phyloP scores from a whole-genome alignment of 1,140 invertebrate species.

The Cydia fagiglandana region DNA sequence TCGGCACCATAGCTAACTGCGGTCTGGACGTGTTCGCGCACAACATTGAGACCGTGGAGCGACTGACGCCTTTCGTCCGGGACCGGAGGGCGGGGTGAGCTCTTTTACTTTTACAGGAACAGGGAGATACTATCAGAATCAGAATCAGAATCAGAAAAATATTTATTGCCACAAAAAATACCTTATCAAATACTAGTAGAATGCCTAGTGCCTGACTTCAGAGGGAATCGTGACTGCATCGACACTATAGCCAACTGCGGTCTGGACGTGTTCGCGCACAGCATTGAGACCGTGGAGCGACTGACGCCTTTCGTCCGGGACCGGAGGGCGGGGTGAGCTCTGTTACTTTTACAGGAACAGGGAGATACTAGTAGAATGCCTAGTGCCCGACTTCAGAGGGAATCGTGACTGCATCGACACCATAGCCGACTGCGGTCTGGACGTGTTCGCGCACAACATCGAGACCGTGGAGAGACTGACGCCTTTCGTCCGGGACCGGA shows the following conservation, averaged over 20 bases:
- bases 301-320: too few species aligned
- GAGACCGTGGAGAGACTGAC: conserved; percentile 96
- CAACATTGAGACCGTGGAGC: conserved; percentile 97
- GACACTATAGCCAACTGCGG: too few species aligned
- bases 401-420: conserved; percentile 86
- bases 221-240: too few species aligned
- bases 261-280: too few species aligned
- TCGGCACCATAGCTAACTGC: conserved; percentile 88
- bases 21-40: conserved; percentile 97
- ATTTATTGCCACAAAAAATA: too few species aligned
- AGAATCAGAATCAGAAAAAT: too few species aligned
- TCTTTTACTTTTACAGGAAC: not conserved
- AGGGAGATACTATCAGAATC: too few species aligned
- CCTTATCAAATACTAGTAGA: too few species aligned
- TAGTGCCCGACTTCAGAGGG: conserved; percentile 96
- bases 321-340: too few species aligned
- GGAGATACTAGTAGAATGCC: conserved; percentile 82
- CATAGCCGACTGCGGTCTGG: conserved; percentile 91
- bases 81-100: conserved; percentile 90
- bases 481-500: conserved; percentile 94
- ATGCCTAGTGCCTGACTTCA: too few species aligned
- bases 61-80: conserved; percentile 92
- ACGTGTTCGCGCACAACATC: conserved; percentile 98
- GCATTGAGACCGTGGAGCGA: too few species aligned
- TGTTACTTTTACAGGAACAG: conserved; percentile 82